A percentile compares a stretch with the other conserved stretches of the same genome.
phyloP scores from a whole-genome alignment of 2,797 vertebrate genomes.

The Hirundo rustica region DNA sequence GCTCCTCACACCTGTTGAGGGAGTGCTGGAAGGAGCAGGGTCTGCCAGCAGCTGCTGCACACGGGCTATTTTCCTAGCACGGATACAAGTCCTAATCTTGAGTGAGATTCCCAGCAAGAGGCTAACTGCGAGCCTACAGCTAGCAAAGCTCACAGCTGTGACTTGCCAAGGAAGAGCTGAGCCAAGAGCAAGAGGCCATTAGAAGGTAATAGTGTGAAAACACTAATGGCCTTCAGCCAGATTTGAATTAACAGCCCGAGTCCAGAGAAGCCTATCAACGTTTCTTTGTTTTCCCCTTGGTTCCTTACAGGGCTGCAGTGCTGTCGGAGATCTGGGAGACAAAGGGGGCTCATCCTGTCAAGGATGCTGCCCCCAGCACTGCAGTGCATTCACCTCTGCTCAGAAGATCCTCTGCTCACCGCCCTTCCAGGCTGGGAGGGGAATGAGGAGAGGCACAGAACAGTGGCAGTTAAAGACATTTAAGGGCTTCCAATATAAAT shows the following conservation, averaged over 20 bases:
- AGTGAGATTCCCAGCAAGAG: constrained; percentile 57
- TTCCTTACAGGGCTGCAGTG: background rate
- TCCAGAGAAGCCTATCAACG: constrained; percentile 14
- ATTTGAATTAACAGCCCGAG: constrained; percentile 43
- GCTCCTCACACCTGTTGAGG: constrained; percentile 22
- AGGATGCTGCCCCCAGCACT: background rate
- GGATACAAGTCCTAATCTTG: constrained; percentile 32
- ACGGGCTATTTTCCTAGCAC: background rate
- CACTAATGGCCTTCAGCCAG: constrained; percentile 46
- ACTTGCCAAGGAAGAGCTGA: constrained; percentile 17
- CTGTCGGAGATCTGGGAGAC: background rate
- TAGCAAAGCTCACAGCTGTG: constrained; percentile 30
- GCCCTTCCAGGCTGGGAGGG: background rate
- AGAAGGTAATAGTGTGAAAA: constrained; percentile 61
- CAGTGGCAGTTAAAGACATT: background rate
- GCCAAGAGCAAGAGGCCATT: constrained; percentile 57
- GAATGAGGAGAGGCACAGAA: background rate
- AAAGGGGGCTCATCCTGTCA: background rate
- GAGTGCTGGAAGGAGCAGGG: constrained; percentile 3
- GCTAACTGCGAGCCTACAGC: constrained; percentile 35
- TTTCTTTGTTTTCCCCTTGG: background rate
- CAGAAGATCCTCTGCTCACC: background rate
- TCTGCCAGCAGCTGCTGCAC: constrained; percentile 29
- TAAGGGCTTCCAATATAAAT: background rate
- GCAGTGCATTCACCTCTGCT: background rate